These are phyloP conservation scores for Donacobius atricapilla DNA, from an alignment of 2,113 vertebrate species.

Conservation along the genomic window DNA sequence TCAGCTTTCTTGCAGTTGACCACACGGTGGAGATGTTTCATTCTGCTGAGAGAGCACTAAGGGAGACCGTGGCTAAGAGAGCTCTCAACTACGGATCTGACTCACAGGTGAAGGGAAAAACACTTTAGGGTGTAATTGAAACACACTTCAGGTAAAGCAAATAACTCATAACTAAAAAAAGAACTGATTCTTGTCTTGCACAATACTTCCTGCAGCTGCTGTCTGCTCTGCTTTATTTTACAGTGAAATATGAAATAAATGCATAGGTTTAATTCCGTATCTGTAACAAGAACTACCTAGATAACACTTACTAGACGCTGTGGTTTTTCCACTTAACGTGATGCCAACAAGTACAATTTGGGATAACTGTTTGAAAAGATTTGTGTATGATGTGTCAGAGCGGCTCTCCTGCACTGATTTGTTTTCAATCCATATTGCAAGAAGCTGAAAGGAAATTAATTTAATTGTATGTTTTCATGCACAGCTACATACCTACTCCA, in stretches of 20 bases:
- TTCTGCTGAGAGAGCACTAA: background rate
- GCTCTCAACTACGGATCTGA: background rate
- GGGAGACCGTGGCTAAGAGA: background rate
- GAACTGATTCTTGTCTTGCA: background rate
- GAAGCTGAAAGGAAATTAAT: background rate
- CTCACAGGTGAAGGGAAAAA: background rate
- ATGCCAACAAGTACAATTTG: background rate
- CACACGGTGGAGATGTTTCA: slow-evolving; percentile 65
- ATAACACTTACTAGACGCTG: background rate
- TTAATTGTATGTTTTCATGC: background rate
- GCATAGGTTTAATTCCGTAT: background rate
- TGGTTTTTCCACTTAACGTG: background rate
- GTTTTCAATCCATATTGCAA: background rate
- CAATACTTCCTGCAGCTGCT: background rate
- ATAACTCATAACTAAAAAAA: background rate
- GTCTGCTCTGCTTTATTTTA: background rate
- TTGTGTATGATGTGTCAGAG: background rate
- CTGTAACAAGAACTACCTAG: background rate
- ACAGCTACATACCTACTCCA: background rate
- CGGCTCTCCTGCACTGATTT: background rate
- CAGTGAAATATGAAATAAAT: background rate
- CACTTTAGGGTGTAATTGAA: background rate
- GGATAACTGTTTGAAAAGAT: background rate
- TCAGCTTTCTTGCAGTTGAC: background rate
- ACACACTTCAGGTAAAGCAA: background rate